Conservation (phyloP, 2,888 invertebrate species). For the Neoaliturus tenellus region DNA sequence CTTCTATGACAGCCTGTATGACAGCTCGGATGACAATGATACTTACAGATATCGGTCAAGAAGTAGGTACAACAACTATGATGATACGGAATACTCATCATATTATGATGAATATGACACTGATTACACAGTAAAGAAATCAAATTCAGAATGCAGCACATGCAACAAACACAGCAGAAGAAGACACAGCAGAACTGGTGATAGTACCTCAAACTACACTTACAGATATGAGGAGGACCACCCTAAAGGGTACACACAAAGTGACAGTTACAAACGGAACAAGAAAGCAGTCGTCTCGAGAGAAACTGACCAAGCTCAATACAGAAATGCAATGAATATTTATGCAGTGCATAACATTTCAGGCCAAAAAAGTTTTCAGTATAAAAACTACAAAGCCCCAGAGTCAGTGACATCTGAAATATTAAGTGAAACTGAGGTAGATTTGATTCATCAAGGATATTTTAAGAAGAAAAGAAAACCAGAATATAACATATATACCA, state of each 20-base stretch:
- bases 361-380: neutral
- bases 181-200: neutral
- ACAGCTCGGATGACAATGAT: neutral
- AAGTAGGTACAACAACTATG: neutral
- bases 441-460: neutral
- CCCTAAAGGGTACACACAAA: neutral
- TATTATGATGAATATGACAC: slow-evolving; percentile 16
- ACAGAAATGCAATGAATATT: neutral
- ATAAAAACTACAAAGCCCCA: neutral
- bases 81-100: neutral
- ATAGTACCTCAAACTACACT: neutral
- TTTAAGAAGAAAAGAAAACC: neutral
- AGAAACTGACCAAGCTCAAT: neutral
- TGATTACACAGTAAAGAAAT: neutral
- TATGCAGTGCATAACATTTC: neutral
- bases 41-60: neutral
- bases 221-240: neutral
- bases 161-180: neutral
- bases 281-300: neutral
- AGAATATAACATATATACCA: neutral
- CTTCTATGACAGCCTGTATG: neutral
- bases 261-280: neutral
- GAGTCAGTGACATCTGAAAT: neutral
- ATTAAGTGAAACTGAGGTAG: neutral
- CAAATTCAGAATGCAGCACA: neutral